Evolutionary conservation across 2,797 vertebrate species (phyloP).

Genomic region (Scolopax bukidnonensis): DNA sequence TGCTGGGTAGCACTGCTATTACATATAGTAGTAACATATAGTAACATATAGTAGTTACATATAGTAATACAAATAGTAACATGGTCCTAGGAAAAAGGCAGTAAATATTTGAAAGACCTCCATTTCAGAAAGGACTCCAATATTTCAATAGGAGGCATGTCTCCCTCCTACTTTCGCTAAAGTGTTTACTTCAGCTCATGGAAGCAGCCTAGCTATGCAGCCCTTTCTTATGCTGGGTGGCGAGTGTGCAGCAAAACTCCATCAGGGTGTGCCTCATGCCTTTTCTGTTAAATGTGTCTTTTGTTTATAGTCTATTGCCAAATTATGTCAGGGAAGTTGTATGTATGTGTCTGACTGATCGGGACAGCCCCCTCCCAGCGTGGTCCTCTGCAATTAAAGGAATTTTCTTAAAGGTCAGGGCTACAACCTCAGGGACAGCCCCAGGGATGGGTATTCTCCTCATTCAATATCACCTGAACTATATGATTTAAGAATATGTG

Average conservation of each 20-base stretch:
- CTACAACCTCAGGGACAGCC: not conserved
- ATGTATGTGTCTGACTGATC: not conserved
- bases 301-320: constrained; percentile 7
- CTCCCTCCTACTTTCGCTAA: not conserved
- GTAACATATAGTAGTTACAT: too few relatives aligned
- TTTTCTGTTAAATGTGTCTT: constrained; percentile 33
- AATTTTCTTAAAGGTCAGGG: not conserved
- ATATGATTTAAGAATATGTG: not conserved
- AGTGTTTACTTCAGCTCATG: constrained; percentile 55
- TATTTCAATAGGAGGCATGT: not conserved
- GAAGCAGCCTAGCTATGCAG: not conserved
- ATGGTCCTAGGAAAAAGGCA: not conserved
- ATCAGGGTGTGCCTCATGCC: constrained; percentile 48
- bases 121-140: not conserved
- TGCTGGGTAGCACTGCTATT: not conserved
- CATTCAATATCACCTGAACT: not conserved
- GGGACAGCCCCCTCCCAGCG: not conserved
- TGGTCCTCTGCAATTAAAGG: not conserved
- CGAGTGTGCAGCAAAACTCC: not conserved
- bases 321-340: constrained; percentile 8
- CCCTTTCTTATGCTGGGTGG: not conserved
- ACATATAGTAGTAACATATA: too few relatives aligned
- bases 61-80: not conserved
- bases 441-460: not conserved
- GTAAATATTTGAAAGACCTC: not conserved